Evolutionary conservation across 2,797 vertebrate species (phyloP), one percentile per base, ranked within the genome.

Genomic region (Micropoecilia bifurca): DNA sequence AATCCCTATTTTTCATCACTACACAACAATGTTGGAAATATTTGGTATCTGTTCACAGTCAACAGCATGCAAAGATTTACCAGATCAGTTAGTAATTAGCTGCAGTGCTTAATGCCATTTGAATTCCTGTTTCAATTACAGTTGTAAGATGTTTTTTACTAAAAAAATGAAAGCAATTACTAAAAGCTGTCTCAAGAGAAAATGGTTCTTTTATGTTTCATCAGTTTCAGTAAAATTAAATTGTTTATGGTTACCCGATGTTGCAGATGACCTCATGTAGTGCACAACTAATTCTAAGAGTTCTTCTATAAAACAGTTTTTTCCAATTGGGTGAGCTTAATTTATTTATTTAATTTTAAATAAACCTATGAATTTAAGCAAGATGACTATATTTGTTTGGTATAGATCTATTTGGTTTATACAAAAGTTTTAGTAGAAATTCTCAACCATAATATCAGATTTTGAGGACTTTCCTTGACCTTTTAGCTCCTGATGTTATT

Each of bases 21-120:
- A 77, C 46, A 59, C 59, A 71, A 36, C n/a, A 3, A 22, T 39
- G 71, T 74, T 74, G 75, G 45, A 80, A 45, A 72, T 75, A 74
- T 74, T 77, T 83, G 74, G 33, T 74, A 63, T 78, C 78, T 74
- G 75, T 83, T 33, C 75, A 66, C 48, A 76, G 72, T 46, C 47
- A 39, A 55, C 78, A 80, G 79, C 75, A 61, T 59, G 84, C 72
- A 59, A 45, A 50, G 33, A 66, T 59, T 78, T 45, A 78, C 75
- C 77, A 47, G 75, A 78, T 73, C 73, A 59, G 46, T 61, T 39
- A 63, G 55, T 78, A 75, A 83, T 86, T 46, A 76, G 48, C 74
- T 72, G 63, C 85, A 66, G 73, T 9, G 28, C 30, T 59, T 68
- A 30, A 75, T 71, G 13, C 14, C 69, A 28, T 72, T 57, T 63